phyloP scores from a whole-genome alignment of 2,888 invertebrate species.

The Diarsia mendica region DNA sequence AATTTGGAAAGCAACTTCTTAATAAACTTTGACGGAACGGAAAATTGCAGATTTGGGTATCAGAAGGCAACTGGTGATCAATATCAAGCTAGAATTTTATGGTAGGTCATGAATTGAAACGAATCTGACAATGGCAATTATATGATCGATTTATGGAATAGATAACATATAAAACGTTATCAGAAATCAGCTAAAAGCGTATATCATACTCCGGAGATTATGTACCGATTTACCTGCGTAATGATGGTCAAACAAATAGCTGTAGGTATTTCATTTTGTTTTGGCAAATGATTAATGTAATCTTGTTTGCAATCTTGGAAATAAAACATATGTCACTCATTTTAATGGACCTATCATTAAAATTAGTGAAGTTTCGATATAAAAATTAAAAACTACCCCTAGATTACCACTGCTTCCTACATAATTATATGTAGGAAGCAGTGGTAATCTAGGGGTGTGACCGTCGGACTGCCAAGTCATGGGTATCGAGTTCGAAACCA shows the following conservation, averaged over 20 bases:
- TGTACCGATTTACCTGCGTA: background rate
- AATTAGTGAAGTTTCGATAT: background rate
- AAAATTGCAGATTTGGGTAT: background rate
- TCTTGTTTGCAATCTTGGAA: background rate
- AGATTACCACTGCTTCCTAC: too few species aligned
- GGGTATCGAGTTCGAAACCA: too few species aligned
- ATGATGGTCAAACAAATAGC: conserved; percentile 5
- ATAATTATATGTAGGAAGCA: too few species aligned
- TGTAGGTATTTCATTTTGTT: conserved; percentile 5
- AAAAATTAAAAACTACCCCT: too few species aligned
- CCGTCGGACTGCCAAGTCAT: too few species aligned
- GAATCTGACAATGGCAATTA: background rate
- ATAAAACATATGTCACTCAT: background rate
- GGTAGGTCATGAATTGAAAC: background rate
- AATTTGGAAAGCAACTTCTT: too few species aligned
- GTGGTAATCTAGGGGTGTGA: too few species aligned
- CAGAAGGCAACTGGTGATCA: too few species aligned
- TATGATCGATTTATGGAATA: conserved; percentile 12
- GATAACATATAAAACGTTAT: conserved; percentile 27
- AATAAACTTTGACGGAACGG: too few species aligned
- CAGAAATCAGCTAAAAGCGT: conserved; percentile 15
- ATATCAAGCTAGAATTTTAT: background rate
- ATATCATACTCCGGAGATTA: conserved; percentile 1
- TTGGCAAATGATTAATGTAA: conserved; percentile 2
- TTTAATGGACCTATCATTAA: background rate